Percentiles rank a stretch among this genome's conserved stretches.
Conservation (phyloP, 1,140 invertebrate species). For the Pollicipes pollicipes region DNA sequence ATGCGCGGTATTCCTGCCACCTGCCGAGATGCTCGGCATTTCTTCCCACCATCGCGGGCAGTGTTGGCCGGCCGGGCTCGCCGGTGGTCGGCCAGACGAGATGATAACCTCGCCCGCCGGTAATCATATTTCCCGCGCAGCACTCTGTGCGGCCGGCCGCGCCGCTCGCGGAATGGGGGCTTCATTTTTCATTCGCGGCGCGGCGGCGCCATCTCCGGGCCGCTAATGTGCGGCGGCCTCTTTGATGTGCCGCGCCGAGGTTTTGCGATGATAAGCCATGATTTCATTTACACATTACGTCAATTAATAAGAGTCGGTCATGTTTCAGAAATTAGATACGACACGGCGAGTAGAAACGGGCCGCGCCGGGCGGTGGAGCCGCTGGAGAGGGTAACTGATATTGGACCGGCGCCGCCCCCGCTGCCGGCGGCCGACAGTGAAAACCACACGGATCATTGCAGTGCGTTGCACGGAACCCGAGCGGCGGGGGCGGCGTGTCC, state of each 20-base stretch:
- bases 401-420: too few relatives aligned
- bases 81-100: neutral
- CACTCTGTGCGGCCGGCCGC: neutral
- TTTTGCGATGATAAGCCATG: constrained; percentile 1
- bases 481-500: too few relatives aligned
- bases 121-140: neutral
- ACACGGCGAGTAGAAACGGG: neutral
- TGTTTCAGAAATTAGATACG: constrained; percentile 2
- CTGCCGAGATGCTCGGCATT: too few relatives aligned
- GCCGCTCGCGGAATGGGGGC: neutral
- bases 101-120: neutral
- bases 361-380: neutral
- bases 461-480: neutral
- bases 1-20: too few relatives aligned
- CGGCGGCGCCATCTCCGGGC: neutral
- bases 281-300: constrained; percentile 1
- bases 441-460: neutral
- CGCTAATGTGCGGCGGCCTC: neutral
- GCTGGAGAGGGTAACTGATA: neutral
- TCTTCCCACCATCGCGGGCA: too few relatives aligned
- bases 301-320: constrained; percentile 2
- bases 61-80: too few relatives aligned
- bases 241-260: neutral
- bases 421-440: too few relatives aligned
- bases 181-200: neutral